These are phyloP conservation scores for Campylomormyrus tamandua DNA, from an alignment of 2,113 vertebrate species.

Conservation along the genomic window DNA sequence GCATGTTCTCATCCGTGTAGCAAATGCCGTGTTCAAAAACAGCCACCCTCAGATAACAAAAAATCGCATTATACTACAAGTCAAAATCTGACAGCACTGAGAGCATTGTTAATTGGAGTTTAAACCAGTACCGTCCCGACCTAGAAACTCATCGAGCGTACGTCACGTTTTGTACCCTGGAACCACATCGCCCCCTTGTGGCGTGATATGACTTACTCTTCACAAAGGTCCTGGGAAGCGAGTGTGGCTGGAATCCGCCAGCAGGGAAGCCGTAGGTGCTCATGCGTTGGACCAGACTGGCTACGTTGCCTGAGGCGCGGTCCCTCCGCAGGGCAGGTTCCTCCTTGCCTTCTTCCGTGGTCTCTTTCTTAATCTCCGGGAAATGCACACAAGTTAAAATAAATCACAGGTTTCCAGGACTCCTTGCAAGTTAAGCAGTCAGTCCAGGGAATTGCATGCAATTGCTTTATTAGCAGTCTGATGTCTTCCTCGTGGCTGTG, in stretches of 20 bases:
- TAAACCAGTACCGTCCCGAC: background rate
- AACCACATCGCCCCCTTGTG: background rate
- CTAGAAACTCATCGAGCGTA: background rate
- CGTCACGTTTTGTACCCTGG: background rate
- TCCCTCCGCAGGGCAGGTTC: slow-evolving; percentile 64
- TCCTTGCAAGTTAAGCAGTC: background rate
- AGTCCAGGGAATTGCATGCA: background rate
- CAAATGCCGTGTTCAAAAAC: background rate
- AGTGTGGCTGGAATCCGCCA: slow-evolving; percentile 77
- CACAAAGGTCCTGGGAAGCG: slow-evolving; percentile 59
- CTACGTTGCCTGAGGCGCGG: slow-evolving; percentile 77
- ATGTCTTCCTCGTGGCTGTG: background rate
- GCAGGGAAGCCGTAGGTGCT: slow-evolving; percentile 83
- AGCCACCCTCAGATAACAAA: background rate
- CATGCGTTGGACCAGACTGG: slow-evolving; percentile 88
- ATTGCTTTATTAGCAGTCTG: background rate
- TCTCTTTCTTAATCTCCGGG: slow-evolving; percentile 80
- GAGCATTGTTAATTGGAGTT: background rate
- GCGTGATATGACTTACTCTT: slow-evolving; percentile 67
- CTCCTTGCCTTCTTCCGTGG: slow-evolving; percentile 66
- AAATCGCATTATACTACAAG: background rate
- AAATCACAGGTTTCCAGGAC: background rate
- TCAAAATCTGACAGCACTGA: background rate
- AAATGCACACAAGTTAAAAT: slow-evolving; percentile 26
- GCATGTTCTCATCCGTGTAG: background rate